Base-by-base conservation (phyloP, 2,113 vertebrate genomes). In the Mastomys natalensis region DNA sequence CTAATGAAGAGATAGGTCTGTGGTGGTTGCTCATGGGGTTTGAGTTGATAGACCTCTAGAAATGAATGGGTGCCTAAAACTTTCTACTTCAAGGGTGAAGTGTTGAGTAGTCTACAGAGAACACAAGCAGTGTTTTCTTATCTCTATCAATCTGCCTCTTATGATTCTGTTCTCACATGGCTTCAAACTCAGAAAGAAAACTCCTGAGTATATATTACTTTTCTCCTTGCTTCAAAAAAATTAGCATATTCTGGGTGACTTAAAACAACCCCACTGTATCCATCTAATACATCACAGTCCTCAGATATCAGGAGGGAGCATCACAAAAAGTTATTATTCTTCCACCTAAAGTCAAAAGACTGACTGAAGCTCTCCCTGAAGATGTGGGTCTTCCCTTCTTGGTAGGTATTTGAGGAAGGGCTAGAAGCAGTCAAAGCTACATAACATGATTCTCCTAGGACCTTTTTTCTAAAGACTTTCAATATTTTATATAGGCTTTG, bases 391-490 rank as follows among this genome's bases (percentile, higher is more conserved):
- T 62, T 51, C 21, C 40, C 6, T 4, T 26, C 60, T 86, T 19
- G 24, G 13, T 16, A 76, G 22, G 40, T 43, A 13, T 31, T 55
- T 70, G 5, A 53, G 22, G 37, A 40, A 73, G 26, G 16, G 12
- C 5, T 66, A 43, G 37, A 89, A 45, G 8, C 9, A 58, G 60
- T 21, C 3, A 48, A 17, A 85, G 51, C 81, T 58, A 9, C 0
- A 34, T n/a, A 76, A 76, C 11, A 31, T 0, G 4, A 85, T 60
- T 7, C 29, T 31, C 72, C 60, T 34, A 15, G 45, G 11, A 85
- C 37, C 76, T 90, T 93, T 19, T 94, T 92, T 91, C n/a, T 31
- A 53, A 90, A 85, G 84, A n/a, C 55, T 55, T 88, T 94, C 60
- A 68, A 74, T 73, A 40, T 48, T 62, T 1, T 80, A 8, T 24